Conservation (phyloP, 2,888 invertebrate genomes). For the Lordiphosa andalusiaca region DNA sequence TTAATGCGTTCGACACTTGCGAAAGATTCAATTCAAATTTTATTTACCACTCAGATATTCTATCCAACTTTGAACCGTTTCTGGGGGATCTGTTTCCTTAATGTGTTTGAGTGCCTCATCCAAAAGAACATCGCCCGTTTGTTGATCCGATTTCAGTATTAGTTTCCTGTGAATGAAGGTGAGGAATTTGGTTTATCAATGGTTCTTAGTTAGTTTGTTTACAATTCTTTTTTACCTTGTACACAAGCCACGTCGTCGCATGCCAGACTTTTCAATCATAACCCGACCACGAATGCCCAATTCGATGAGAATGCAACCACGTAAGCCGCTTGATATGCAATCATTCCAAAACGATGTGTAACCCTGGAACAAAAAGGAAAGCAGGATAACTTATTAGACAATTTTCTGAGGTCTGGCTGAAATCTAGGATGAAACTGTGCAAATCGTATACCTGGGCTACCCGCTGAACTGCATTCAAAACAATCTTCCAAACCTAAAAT, state of each 20-base stretch:
- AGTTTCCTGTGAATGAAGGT: slow-evolving; percentile 83
- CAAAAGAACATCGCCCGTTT: slow-evolving; percentile 97
- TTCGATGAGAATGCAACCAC: slow-evolving; percentile 99
- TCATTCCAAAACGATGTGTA: slow-evolving; percentile 99
- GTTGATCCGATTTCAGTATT: slow-evolving; percentile 91
- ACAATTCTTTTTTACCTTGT: slow-evolving; percentile 84
- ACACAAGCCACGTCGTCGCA: slow-evolving; percentile 95
- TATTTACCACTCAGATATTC: slow-evolving; percentile 98
- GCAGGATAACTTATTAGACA: background rate
- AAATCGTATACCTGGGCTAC: too few relatives aligned
- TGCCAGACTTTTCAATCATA: slow-evolving; percentile 97
- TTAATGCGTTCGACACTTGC: background rate
- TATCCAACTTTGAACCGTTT: slow-evolving; percentile 99
- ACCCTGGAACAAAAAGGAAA: slow-evolving; percentile 85
- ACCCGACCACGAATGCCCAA: slow-evolving; percentile 96
- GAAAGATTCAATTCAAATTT: slow-evolving; percentile 63
- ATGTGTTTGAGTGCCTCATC: slow-evolving; percentile 98
- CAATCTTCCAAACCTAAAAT: too few relatives aligned
- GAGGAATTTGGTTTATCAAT: background rate
- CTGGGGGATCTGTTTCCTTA: slow-evolving; percentile 98
- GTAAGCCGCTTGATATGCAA: slow-evolving; percentile 98
- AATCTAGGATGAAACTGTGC: too few relatives aligned
- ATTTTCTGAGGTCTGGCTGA: background rate
- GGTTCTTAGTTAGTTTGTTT: too few relatives aligned
- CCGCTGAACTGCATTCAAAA: too few relatives aligned